Evolutionary conservation across 2,888 invertebrate genomes (phyloP), one percentile per base, ranked within the genome.

Genomic region (Pogonocherus hispidulus): DNA sequence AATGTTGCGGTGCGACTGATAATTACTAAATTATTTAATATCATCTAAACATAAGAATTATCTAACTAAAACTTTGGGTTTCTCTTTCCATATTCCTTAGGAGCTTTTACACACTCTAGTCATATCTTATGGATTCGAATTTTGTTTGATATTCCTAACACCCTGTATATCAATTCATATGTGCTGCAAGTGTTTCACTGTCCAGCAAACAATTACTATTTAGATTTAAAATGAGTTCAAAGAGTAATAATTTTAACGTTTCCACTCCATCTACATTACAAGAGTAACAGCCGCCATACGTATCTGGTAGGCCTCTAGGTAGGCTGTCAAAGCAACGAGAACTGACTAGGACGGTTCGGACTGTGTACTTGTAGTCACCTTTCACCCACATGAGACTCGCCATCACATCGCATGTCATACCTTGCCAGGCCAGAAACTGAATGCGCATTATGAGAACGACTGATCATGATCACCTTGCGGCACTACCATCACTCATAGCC

Each of bases 361-460:
- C 74, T 75, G 74, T 76, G 71, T 76, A 78, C 78, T 79, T 77
- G 78, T 79, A 79, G 78, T 81, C 80, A 80, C 80, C 80, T 81
- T 80, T 81, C 81, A 81, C 81, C 81, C 80, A 81, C 80, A 81
- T 79, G 77, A 74, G 71, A 76, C 70, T 73, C 74, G 72, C 72
- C 72, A 75, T 78, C 78, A 78, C 80, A 80, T 80, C 79, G 79
- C 78, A 81, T 80, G 78, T 79, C 80, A 77, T 79, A 60, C 41
- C 59, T 44, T 52, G 44, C 44, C 59, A 35, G 23, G 52, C 52
- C 66, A 59, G 66, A 66, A 57, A 55, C 54, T 60, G 66, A 69
- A 64, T 64, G 75, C 73, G 74, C 77, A 76, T 78, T 79, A 78
- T 79, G 78, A 79, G 78, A 79, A 73, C 76, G 73, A 74, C 72